These are phyloP conservation scores for Australoheros facetus DNA, from an alignment of 2,797 vertebrate species.

Conservation along the genomic window DNA sequence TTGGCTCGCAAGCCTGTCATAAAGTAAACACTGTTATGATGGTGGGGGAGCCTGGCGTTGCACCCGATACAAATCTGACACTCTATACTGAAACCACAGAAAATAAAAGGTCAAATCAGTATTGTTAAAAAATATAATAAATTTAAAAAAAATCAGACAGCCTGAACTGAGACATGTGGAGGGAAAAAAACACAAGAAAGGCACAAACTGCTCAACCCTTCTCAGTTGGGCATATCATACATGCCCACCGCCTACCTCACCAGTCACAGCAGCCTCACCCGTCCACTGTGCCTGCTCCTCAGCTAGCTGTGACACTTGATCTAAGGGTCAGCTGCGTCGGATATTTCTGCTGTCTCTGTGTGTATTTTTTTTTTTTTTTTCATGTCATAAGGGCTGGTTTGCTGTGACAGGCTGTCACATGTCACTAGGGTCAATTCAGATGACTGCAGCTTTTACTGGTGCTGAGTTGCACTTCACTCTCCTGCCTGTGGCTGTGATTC, in stretches of 20 bases:
- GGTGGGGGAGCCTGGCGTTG: slow-evolving; percentile 43
- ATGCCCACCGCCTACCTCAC: slow-evolving; percentile 42
- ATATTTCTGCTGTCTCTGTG: slow-evolving; percentile 75
- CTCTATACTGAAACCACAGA: slow-evolving; percentile 30
- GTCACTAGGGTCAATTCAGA: slow-evolving; percentile 61
- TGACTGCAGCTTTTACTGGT: slow-evolving; percentile 56
- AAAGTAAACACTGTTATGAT: slow-evolving; percentile 75
- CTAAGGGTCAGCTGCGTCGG: slow-evolving; percentile 79
- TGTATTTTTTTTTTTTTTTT: slow-evolving; percentile 72
- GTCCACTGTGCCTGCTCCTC: slow-evolving; percentile 34
- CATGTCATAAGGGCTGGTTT: slow-evolving; percentile 72
- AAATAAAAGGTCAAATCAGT: slow-evolving; percentile 54
- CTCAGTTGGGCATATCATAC: slow-evolving; percentile 20
- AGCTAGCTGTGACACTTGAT: slow-evolving; percentile 77
- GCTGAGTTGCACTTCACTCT: slow-evolving; percentile 40
- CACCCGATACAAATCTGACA: slow-evolving; percentile 42
- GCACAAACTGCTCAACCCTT: slow-evolving; percentile 43
- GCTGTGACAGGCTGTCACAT: slow-evolving; percentile 71
- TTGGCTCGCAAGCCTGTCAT: slow-evolving; percentile 67
- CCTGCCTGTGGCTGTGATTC: slow-evolving; percentile 15
- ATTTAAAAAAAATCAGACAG: slow-evolving; percentile 14
- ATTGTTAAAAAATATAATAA: slow-evolving; percentile 37
- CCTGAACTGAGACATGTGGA: slow-evolving; percentile 32
- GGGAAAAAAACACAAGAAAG: slow-evolving; percentile 39
- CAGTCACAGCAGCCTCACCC: slow-evolving; percentile 29